phyloP scores from a whole-genome alignment of 2,797 vertebrate genomes.

The Myotis vivesi region DNA sequence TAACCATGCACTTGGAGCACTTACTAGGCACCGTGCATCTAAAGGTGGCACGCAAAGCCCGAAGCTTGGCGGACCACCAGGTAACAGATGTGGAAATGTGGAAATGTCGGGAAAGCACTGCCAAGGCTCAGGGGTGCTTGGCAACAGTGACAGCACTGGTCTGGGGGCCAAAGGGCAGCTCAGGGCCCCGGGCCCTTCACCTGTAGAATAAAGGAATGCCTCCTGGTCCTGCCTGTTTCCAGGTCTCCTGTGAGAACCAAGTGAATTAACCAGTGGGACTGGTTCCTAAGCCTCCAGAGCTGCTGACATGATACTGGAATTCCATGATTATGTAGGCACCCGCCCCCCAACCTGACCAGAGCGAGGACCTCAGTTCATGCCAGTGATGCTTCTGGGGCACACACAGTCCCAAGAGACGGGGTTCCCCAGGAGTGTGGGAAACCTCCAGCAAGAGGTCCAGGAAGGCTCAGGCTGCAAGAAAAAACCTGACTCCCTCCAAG shows the following conservation, averaged over 20 bases:
- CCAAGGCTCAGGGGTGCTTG: rapidly evolving
- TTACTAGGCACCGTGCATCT: neutral
- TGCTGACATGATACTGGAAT: neutral
- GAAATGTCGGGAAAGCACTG: rapidly evolving
- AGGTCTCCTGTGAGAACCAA: neutral
- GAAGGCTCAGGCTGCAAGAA: neutral
- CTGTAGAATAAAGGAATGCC: neutral
- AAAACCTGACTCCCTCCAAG: neutral
- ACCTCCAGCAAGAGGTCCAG: neutral
- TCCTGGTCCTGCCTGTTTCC: neutral
- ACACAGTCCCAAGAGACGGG: neutral
- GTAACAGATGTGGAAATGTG: neutral
- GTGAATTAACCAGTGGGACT: neutral
- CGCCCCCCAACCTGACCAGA: neutral
- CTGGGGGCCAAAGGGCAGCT: neutral
- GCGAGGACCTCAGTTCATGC: neutral
- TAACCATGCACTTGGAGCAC: neutral
- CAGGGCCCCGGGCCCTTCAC: neutral
- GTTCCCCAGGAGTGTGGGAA: neutral
- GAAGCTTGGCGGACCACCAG: neutral
- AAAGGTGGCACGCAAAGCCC: neutral
- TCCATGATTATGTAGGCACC: neutral
- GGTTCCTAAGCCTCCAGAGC: neutral
- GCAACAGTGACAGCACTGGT: neutral
- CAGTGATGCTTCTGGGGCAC: no score